These are phyloP conservation scores for Incurvaria masculella DNA, from an alignment of 2,888 invertebrate species.

Conservation along the genomic window DNA sequence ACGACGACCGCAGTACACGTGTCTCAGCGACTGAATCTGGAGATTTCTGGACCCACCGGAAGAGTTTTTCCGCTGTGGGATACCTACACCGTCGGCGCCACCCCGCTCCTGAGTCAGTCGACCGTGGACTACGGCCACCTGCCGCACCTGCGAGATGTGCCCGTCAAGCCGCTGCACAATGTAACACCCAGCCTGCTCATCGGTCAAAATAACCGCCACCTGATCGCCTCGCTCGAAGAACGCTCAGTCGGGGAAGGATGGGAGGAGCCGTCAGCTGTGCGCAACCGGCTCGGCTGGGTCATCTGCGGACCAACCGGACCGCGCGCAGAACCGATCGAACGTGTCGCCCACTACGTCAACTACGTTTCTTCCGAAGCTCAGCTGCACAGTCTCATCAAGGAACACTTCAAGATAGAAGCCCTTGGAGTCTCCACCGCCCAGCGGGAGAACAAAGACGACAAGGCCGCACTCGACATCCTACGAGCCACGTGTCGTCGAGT, in stretches of 20 bases:
- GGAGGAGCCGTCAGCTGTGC: background rate
- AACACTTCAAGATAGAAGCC: background rate
- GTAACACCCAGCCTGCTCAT: background rate
- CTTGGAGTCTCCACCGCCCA: background rate
- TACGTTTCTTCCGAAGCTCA: no score
- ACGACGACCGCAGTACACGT: background rate
- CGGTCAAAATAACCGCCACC: background rate
- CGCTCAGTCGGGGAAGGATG: background rate
- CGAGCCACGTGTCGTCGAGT: constrained; percentile 1
- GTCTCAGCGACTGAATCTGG: background rate
- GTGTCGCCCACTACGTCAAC: no score
- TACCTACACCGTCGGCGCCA: background rate
- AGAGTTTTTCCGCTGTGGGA: background rate
- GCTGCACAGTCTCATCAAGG: background rate
- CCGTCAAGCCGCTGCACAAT: background rate
- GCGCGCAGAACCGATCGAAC: no score
- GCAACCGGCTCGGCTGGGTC: background rate
- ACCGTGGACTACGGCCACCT: background rate
- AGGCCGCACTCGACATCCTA: constrained; percentile 1
- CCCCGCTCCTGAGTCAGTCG: background rate
- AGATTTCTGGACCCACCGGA: background rate
- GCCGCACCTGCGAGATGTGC: background rate
- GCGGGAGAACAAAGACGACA: background rate
- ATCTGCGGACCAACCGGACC: background rate
- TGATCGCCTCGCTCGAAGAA: background rate